A percentile compares a stretch with the other conserved stretches of the same genome.
Evolutionary conservation across 2,113 vertebrate genomes (phyloP).

Genomic region (Etheostoma spectabile): DNA sequence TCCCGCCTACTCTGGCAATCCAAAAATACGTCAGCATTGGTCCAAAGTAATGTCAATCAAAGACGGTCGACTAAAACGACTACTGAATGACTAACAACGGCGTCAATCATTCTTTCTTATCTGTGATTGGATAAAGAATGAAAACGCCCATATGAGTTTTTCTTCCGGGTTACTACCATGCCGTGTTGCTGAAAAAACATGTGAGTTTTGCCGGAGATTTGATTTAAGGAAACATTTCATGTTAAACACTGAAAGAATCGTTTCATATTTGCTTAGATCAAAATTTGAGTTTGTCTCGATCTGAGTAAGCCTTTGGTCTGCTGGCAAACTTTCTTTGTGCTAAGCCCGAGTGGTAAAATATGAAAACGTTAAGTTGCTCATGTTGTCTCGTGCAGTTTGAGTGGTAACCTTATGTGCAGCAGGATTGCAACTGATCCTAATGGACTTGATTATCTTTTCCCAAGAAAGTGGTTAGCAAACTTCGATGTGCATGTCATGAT

Average conservation of each 20-base stretch:
- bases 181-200: slow-evolving; percentile 75
- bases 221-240: not conserved
- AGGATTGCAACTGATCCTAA: not conserved
- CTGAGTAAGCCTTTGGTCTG: fast-evolving
- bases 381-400: slow-evolving; percentile 4
- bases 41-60: slow-evolving; percentile 7
- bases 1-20: slow-evolving; percentile 43
- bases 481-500: not conserved
- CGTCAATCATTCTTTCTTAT: slow-evolving; percentile 37
- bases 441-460: not conserved
- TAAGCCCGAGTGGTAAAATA: not conserved
- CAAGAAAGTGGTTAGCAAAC: not conserved
- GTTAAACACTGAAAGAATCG: not conserved
- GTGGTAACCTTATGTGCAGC: not conserved
- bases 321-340: not conserved
- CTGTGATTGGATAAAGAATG: slow-evolving; percentile 62
- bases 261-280: not conserved
- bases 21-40: not conserved
- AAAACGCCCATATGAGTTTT: not conserved
- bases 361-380: not conserved
- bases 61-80: fast-evolving
- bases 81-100: not conserved
- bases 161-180: slow-evolving; percentile 75
- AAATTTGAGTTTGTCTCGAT: too few species aligned
- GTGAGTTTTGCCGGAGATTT: slow-evolving; percentile 70